Conservation (phyloP, 2,113 vertebrate species). For the Puma concolor region DNA sequence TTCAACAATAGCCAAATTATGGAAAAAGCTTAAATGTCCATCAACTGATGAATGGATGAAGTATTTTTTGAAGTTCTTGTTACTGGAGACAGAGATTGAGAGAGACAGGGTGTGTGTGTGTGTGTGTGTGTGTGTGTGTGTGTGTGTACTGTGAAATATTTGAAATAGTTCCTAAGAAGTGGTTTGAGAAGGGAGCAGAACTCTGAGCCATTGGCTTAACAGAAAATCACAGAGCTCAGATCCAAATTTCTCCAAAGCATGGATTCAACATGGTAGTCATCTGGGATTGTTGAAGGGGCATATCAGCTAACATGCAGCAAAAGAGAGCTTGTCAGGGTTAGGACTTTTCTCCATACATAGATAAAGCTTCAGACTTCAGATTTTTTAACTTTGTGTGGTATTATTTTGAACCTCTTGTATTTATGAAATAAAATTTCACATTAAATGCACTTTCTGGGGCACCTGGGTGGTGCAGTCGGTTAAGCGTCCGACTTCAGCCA, state of each 20-base stretch:
- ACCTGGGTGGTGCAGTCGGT: no score
- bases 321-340: neutral
- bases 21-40: no score
- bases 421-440: conserved; percentile 67
- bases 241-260: conserved; percentile 21
- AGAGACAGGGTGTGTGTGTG: neutral
- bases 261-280: neutral
- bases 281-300: neutral
- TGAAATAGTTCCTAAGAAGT: conserved; percentile 30
- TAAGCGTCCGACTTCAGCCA: no score
- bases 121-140: neutral
- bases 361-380: conserved; percentile 36
- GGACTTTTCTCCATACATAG: neutral
- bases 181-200: neutral
- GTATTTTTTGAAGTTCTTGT: neutral
- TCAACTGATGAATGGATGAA: no score
- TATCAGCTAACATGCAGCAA: neutral
- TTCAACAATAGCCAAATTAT: no score
- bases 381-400: neutral
- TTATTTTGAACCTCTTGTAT: conserved; percentile 41
- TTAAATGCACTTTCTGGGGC: conserved; percentile 60
- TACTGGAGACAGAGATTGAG: neutral
- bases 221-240: conserved; percentile 50
- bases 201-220: conserved; percentile 5
- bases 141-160: neutral